phyloP scores from a whole-genome alignment of 2,888 invertebrate genomes.

The Nymphalis c-album region DNA sequence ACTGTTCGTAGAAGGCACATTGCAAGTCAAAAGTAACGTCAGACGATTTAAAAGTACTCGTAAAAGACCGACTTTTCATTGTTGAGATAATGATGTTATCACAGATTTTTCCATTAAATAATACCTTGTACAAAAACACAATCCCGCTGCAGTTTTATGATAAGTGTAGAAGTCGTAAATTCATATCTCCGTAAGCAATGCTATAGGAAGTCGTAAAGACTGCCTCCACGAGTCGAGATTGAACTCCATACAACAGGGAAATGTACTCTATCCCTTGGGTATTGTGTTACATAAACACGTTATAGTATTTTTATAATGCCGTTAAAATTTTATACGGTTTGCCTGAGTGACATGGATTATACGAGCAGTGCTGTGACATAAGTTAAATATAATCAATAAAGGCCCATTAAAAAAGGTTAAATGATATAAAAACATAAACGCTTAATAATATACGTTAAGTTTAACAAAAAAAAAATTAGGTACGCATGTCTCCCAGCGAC shows the following conservation, averaged over 20 bases:
- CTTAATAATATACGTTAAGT: too few species aligned
- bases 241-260: constrained; percentile 4
- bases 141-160: background rate
- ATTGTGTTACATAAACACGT: constrained; percentile 8
- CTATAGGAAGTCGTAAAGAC: constrained; percentile 4
- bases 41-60: too few species aligned
- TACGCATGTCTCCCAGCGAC: too few species aligned
- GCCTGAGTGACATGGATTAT: constrained; percentile 1
- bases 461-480: too few species aligned
- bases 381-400: too few species aligned
- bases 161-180: constrained; percentile 1
- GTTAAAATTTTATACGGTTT: constrained; percentile 3
- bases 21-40: too few species aligned
- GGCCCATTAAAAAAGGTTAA: too few species aligned
- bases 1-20: too few species aligned
- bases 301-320: constrained; percentile 8
- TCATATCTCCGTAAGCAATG: constrained; percentile 4
- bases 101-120: background rate
- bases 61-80: too few species aligned
- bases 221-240: background rate
- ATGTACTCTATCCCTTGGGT: constrained; percentile 7
- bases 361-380: background rate
- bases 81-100: too few species aligned
- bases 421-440: too few species aligned
- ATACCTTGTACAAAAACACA: background rate